Percentiles rank a stretch among this genome's conserved stretches.
phyloP scores from a whole-genome alignment of 2,113 vertebrate species.

The Loxodonta africana region DNA sequence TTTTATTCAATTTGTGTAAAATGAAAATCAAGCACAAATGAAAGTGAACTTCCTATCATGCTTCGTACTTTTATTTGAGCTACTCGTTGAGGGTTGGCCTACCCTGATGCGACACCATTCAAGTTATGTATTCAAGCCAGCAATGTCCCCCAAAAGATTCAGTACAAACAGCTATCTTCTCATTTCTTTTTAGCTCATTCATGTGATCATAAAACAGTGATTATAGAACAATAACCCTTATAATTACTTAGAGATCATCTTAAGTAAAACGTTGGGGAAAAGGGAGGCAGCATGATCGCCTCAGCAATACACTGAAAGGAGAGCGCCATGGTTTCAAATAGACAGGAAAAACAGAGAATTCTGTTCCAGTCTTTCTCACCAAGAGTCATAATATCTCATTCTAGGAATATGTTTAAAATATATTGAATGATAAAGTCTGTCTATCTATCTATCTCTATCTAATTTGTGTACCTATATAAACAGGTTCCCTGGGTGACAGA shows the following conservation, averaged over 20 bases:
- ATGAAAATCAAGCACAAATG: neutral
- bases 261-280: neutral
- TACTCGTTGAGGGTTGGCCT: neutral
- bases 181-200: neutral
- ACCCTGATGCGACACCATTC: neutral
- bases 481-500: no score
- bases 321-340: neutral
- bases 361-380: neutral
- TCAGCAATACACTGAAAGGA: neutral
- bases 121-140: neutral
- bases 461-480: no score
- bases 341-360: neutral
- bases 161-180: conserved; percentile 23
- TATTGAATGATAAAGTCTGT: neutral
- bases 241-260: neutral
- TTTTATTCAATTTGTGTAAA: neutral
- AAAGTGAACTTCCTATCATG: neutral
- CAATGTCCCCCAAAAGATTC: conserved; percentile 39
- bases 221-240: neutral
- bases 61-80: neutral
- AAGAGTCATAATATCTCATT: neutral
- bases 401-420: neutral
- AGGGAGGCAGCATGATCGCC: neutral
- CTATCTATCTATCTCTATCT: no score
- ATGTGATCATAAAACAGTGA: no score